Evolutionary conservation across 2,888 invertebrate species (phyloP), one percentile per base, ranked within the genome.

Genomic region (Cantharis nigra): DNA sequence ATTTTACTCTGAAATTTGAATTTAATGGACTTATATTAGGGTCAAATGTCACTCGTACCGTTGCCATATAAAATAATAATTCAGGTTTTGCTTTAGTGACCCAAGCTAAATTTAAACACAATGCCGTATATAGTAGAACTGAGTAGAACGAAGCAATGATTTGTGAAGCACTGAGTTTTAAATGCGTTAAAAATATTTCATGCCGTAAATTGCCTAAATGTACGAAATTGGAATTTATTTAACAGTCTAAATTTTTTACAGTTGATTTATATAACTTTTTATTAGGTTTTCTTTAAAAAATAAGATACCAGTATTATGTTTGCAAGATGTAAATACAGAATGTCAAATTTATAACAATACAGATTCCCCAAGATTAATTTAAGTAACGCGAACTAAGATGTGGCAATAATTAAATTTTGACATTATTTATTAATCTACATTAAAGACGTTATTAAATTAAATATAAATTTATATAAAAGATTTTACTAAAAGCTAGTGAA

Each of bases 171-270:
- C 75, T 78, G 75, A 82, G 83, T 81, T 82, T 82, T 81, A 80
- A 83, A 83, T 80, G 82, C 80, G 81, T 82, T 81, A 82, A 84
- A 84, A 85, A 85, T 85, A 85, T 84, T 84, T 82, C 80, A 76
- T 76, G 83, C 82, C 80, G 82, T 85, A 84, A 84, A 84, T 86
- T 84, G 84, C 84, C 82, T 81, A 81, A 81, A 83, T 81, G 81
- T 81, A 81, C 80, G 80, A 84, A 85, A 85, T 85, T 85, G 85
- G 84, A 84, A 85, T 85, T 85, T 85, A 85, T 85, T 84, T 81
- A 81, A 82, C 83, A 80, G 79, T 79, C 77, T 79, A 79, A 81
- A 82, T 81, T 82, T 79, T 81, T 80, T 79, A 80, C 20, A 67
- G 23, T 20, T 67, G 78, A 80, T 81, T 82, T 79, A 77, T 80